Conservation (phyloP, 2,113 vertebrate genomes). For the Myiozetetes cayanensis region DNA sequence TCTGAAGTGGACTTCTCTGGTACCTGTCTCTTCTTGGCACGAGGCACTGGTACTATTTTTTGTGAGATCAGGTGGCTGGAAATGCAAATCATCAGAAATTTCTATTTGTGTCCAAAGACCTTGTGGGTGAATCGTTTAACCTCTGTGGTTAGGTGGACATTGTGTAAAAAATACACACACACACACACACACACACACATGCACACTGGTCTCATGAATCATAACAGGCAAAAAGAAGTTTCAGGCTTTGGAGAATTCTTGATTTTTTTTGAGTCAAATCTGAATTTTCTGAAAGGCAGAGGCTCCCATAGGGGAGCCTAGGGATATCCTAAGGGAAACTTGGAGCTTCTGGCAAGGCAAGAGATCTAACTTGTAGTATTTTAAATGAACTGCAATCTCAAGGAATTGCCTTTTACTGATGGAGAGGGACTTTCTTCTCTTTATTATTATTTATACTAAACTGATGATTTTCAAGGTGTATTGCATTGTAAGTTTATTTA, state of each 20-base stretch:
- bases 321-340: rapidly evolving
- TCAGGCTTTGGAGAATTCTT: neutral
- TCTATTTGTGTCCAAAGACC: neutral
- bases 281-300: neutral
- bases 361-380: neutral
- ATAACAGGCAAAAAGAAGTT: neutral
- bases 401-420: neutral
- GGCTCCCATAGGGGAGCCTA: neutral
- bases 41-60: neutral
- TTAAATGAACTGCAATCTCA: neutral
- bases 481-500: neutral
- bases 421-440: neutral
- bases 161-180: neutral
- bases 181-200: no score
- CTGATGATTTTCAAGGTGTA: neutral
- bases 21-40: neutral
- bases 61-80: neutral
- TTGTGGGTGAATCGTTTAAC: neutral
- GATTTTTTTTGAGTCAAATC: neutral
- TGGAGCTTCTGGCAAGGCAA: neutral
- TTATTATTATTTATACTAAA: neutral
- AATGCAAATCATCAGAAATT: neutral
- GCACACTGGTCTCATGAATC: neutral
- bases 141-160: neutral
- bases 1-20: neutral